Evolutionary conservation across 2,113 vertebrate species (phyloP), one percentile per base, ranked within the genome.

Genomic region (Rutilus rutilus): DNA sequence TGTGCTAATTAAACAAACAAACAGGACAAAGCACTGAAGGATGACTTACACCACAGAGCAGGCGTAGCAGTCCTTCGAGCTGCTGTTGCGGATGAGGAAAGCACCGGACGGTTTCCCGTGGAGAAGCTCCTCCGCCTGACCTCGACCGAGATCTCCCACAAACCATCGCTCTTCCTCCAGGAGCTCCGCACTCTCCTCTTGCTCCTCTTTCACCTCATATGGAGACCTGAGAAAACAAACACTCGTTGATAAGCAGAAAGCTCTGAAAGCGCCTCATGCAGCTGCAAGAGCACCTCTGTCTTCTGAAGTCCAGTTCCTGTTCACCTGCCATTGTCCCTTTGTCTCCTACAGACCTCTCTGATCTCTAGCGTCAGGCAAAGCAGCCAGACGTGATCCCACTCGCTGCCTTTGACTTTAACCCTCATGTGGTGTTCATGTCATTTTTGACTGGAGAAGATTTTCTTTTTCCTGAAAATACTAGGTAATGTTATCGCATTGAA

Each of bases 31-130:
- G 47, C 45, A 17, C 11, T n/a, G 59, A 47, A 0, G 19, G 50
- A 52, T 11, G 23, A 97, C 98, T 98, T 94, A 99, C 98, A 99
- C 97, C 88, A 99, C 98, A 74, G 98, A 99, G 94, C 98, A 99
- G 92, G 98, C 97, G 23, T 97, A 99, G 89, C 97, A 97, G 87
- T 98, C 97, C 92, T 98, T 97, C 93, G 97, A 93, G 96, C 97
- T 98, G 87, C 97, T 98, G 92, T 99, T 96, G 0, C 97, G 97
- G 93, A 99, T 97, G 91, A 99, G 94, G 93, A 99, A 99, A 0
- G 98, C 96, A 89, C 98, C 98, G 2, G 97, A 94, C 60, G 96
- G 95, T 92, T 97, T 98, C 11, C 96, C 97, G 69, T 95, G 93
- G 60, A 99, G 97, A 93, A 98, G 94, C 82, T 98, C 97, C 92